Evolutionary conservation across 2,888 invertebrate species (phyloP), one percentile per base, ranked within the genome.

Genomic region (Heteropelma amictum): DNA sequence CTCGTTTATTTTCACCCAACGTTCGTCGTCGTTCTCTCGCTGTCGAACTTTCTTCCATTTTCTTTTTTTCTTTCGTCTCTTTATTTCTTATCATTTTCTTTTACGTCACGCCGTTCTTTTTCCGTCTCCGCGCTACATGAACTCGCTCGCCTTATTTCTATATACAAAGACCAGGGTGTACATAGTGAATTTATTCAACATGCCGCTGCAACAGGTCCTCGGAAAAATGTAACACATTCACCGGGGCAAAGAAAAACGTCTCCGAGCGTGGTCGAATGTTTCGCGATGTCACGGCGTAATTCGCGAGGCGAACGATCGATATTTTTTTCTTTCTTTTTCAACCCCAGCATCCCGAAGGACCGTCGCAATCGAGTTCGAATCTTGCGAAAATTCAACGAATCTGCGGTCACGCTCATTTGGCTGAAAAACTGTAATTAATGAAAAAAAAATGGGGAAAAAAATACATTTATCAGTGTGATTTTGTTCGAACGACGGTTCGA

Each of bases 191-290:
- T 75, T 78, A 77, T 78, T 72, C 74, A 47, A 61, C 68, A 14
- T 26, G 63, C 60, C 71, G 64, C 71, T 56, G 77, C 78, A 78
- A 78, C 78, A 78, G 78, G 78, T 78, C 70, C 74, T 77, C 23
- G 49, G 58, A 75, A 75, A 75, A 68, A 69, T 70, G 42, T 64
- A 10, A 19, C 64, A 69, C 64, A 35, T 47, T 53, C 21, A 47
- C 30, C 45, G 51, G 51, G 28, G 45, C n/a, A 65, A 67, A 40
- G 70, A 40, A 61, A 56, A 28, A 33, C 61, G 45, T 64, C 42
- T 3, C 49, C 28, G 21, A 19, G 33, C 17, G 30, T 26, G 38
- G 49, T 54, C 45, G 54, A 54, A 61, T 45, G 35, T 60, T n/a
- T n/a, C n/a, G 35, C 40, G 42, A 60, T 54, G 60, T 61, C 47